Evolutionary conservation across 2,113 vertebrate species (phyloP), one percentile per base, ranked within the genome.

Genomic region (Mustela lutreola): DNA sequence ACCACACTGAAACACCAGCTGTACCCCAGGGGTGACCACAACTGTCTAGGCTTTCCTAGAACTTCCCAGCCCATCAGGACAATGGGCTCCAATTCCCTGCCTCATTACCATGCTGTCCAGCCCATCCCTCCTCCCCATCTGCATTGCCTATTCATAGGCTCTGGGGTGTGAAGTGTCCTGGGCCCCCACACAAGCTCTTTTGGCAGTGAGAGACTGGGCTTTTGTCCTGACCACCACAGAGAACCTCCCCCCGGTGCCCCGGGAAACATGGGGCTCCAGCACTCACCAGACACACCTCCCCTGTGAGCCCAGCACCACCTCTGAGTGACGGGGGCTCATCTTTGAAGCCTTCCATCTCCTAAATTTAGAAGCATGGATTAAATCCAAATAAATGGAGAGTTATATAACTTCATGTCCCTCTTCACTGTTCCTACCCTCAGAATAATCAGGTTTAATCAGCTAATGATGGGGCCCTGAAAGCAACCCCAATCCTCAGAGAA

Each of bases 371-470:
- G 53, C 22, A 0, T 48, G 88, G 96, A 56, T 98, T 82, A 96
- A 93, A 98, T 91, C 31, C 10, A 98, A 96, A 96, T 81, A 82
- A 97, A 92, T 48, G 83, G 96, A 71, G 81, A 93, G 89, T 99
- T 98, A 98, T 7, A 67, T 97, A 98, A 98, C 95, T 87, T 96
- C 96, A 62, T 15, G 8, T 91, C 87, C 95, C 78, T 91, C 93
- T 50, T 86, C n/a, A 28, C 93, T 83, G 53, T 83, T 93, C 76
- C 87, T 97, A 96, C 96, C 97, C 95, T 95, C 65, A 89, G 94
- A 87, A 67, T 96, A 98, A 98, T 98, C 98, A 98, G 95, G 96
- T 98, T 98, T 98, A 98, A 98, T 99, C 98, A 98, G 97, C 95
- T 98, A 98, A 96, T 56, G 96, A 98, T 63, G 84, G 97, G 12